Percentiles rank a stretch among this genome's conserved stretches.
Evolutionary conservation across 1,140 invertebrate genomes (phyloP).

Genomic region (Nasonia giraulti): DNA sequence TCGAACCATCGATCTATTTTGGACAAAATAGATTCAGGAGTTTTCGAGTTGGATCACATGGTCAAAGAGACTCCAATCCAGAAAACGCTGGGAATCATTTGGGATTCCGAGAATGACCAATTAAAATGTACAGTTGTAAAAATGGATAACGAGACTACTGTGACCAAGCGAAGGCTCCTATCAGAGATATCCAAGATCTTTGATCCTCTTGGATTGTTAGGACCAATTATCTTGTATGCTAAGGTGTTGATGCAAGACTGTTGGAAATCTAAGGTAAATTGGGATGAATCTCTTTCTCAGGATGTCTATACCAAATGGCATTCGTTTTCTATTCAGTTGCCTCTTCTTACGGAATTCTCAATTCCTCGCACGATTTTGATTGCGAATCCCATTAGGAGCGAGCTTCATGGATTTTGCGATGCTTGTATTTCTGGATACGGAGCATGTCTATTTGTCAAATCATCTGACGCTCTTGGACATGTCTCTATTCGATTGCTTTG

Average conservation of each 20-base stretch:
- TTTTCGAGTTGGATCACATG: neutral
- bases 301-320: neutral
- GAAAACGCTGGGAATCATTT: constrained; percentile 17
- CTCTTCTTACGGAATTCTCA: neutral
- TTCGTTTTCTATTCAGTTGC: neutral
- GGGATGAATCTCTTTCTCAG: constrained; percentile 29
- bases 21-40: neutral
- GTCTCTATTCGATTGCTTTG: neutral
- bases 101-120: neutral
- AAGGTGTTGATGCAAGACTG: constrained; percentile 11
- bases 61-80: neutral
- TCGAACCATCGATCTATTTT: constrained; percentile 52
- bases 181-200: constrained; percentile 10
- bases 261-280: neutral
- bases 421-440: neutral
- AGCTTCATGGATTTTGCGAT: constrained; percentile 28
- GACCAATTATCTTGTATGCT: neutral
- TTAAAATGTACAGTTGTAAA: neutral
- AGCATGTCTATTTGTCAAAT: neutral
- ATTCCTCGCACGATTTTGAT: neutral
- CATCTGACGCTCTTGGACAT: neutral
- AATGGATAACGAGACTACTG: too few species aligned
- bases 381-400: neutral
- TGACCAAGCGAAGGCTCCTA: neutral
- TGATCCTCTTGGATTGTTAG: constrained; percentile 26